Evolutionary conservation across 2,113 vertebrate genomes (phyloP).

Genomic region (Gasterosteus nipponicus): DNA sequence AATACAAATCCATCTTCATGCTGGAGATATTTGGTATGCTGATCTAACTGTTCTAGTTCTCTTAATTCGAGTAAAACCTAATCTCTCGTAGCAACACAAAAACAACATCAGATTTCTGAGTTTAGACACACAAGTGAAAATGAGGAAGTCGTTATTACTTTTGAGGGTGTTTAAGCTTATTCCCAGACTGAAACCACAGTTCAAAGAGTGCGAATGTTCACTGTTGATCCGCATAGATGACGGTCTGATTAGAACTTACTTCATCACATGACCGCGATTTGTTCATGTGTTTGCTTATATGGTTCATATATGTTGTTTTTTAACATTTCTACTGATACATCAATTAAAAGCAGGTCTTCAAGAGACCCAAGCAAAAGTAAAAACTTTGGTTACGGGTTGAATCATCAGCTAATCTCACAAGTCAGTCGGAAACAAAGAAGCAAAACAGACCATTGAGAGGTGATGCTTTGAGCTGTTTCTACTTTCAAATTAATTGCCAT

Average conservation of each 20-base stretch:
- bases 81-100: neutral
- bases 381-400: neutral
- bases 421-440: neutral
- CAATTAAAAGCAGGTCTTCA: neutral
- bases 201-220: neutral
- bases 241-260: neutral
- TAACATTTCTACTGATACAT: neutral
- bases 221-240: neutral
- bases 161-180: neutral
- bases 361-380: neutral
- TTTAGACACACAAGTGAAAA: neutral
- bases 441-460: neutral
- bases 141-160: neutral
- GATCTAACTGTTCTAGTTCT: neutral
- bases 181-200: neutral
- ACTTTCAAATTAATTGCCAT: neutral
- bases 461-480: neutral
- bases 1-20: neutral
- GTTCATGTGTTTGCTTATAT: neutral
- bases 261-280: neutral
- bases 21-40: neutral
- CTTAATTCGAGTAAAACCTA: neutral
- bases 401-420: neutral
- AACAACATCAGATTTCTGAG: neutral
- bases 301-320: neutral